These are phyloP conservation scores for Acropora tenuis DNA, from an alignment of 64 coral and sea anemone species.

Conservation along the genomic window DNA sequence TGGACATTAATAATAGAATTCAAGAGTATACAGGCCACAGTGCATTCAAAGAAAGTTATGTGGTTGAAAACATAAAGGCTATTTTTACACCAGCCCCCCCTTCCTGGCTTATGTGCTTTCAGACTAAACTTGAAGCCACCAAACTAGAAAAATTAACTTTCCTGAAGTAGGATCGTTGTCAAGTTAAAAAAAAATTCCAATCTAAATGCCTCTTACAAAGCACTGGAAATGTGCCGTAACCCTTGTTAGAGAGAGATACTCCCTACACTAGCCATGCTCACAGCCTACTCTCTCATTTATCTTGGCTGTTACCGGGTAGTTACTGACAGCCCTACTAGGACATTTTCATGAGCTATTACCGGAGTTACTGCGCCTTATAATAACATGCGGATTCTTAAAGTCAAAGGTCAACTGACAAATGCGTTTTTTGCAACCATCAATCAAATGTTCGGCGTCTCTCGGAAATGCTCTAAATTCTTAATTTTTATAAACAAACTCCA, in stretches of 20 bases:
- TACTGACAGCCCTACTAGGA: neutral
- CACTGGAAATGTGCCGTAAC: neutral
- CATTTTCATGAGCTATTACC: neutral
- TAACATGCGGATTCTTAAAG: too few relatives aligned
- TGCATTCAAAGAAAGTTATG: slow-evolving; percentile 14
- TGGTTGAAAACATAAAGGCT: slow-evolving; percentile 15
- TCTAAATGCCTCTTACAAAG: slow-evolving; percentile 7
- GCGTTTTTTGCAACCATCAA: too few relatives aligned
- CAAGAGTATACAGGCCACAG: neutral
- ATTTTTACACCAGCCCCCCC: slow-evolving; percentile 9
- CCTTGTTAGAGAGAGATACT: neutral
- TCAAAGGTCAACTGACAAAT: too few relatives aligned
- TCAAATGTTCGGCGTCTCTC: too few relatives aligned
- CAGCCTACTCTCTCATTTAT: neutral
- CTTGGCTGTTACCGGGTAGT: neutral
- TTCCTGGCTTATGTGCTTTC: slow-evolving; percentile 11
- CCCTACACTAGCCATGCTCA: neutral
- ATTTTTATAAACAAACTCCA: too few relatives aligned
- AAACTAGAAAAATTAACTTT: slow-evolving; percentile 22
- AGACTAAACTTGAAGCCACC: slow-evolving; percentile 11
- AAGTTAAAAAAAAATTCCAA: neutral
- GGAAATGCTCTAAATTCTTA: too few relatives aligned
- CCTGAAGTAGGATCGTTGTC: slow-evolving; percentile 18
- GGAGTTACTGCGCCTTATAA: neutral
- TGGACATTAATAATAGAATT: neutral